Conservation (phyloP, 2,113 vertebrate genomes). For the Sylvietta virens region DNA sequence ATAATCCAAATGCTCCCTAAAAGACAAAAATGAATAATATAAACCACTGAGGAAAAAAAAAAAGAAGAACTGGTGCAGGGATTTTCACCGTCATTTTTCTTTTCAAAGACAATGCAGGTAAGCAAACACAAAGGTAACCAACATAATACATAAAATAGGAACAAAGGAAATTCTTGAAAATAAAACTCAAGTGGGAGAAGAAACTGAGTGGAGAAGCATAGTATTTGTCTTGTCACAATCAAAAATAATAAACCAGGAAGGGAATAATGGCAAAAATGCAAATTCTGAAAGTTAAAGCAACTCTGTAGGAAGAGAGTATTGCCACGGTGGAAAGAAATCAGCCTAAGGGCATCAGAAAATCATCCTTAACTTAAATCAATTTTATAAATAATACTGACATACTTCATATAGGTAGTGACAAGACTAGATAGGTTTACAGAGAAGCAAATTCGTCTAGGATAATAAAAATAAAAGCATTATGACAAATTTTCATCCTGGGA, state of each 20-base stretch:
- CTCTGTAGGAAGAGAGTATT: neutral
- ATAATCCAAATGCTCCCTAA: neutral
- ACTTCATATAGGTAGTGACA: neutral
- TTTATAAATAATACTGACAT: neutral
- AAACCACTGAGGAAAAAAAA: neutral
- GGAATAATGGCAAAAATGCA: neutral
- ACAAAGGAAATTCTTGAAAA: neutral
- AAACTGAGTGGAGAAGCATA: neutral
- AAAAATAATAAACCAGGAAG: neutral
- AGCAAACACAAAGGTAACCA: neutral
- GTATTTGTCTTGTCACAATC: neutral
- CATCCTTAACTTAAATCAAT: neutral
- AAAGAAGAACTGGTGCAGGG: neutral
- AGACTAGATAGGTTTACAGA: neutral
- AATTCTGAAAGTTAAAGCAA: neutral
- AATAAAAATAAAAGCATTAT: neutral
- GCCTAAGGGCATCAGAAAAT: neutral
- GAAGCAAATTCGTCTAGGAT: neutral
- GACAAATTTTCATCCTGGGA: neutral
- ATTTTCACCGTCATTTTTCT: neutral
- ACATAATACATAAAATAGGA: neutral
- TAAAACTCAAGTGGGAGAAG: neutral
- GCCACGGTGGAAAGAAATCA: neutral
- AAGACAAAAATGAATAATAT: neutral
- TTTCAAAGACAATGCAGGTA: neutral